A percentile compares a stretch with the other conserved stretches of the same genome.
Conservation (phyloP, 2,113 vertebrate species). For the Progne subis region DNA sequence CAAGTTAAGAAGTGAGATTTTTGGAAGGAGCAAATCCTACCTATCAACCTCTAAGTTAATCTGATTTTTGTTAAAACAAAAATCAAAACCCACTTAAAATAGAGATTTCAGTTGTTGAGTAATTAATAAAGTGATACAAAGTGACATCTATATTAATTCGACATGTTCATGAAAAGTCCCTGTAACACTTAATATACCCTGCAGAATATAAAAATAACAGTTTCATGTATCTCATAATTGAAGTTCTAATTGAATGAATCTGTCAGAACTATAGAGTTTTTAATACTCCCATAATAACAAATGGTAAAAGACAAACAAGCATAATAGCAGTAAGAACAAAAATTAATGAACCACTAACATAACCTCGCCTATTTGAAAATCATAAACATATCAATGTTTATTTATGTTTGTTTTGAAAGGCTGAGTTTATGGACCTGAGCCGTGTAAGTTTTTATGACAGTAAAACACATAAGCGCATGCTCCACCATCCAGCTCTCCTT, state of each 20-base stretch:
- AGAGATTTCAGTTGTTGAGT: neutral
- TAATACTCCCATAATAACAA: neutral
- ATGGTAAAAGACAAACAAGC: neutral
- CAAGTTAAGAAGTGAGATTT: neutral
- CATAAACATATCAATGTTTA: neutral
- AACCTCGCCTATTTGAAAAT: neutral
- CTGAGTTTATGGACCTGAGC: neutral
- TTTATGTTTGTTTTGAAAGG: neutral
- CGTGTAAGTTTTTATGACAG: neutral
- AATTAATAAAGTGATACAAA: neutral
- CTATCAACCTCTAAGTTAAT: neutral
- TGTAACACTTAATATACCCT: neutral
- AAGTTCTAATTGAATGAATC: neutral
- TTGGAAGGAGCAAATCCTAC: neutral
- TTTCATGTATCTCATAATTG: neutral
- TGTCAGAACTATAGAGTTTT: neutral
- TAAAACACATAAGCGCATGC: neutral
- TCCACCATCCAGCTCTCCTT: neutral
- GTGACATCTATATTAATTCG: neutral
- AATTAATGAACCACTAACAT: neutral
- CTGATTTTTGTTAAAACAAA: neutral
- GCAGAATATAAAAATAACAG: neutral
- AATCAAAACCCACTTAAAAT: neutral
- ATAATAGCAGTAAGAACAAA: neutral
- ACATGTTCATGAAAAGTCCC: neutral